Conservation (phyloP, 2,888 invertebrate species). For the Colostygia pectinataria region DNA sequence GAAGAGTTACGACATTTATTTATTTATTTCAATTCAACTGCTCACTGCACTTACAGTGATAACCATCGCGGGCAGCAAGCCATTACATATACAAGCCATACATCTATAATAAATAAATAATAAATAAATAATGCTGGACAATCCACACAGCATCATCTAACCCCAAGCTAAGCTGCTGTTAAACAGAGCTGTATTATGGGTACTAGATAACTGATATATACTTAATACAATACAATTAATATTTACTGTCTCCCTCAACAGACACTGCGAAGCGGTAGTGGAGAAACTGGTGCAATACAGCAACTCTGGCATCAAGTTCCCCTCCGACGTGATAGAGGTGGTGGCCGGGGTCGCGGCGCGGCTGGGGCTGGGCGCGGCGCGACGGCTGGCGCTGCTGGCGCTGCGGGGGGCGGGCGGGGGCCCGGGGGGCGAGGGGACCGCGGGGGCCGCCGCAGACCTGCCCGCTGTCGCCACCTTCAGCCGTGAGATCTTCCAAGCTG, state of each 20-base stretch:
- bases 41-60: too few relatives aligned
- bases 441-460: slow-evolving; percentile 46
- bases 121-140: too few relatives aligned
- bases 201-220: too few relatives aligned
- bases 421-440: slow-evolving; percentile 34
- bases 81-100: too few relatives aligned
- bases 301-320: slow-evolving; percentile 58
- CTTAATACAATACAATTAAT: too few relatives aligned
- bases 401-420: slow-evolving; percentile 47
- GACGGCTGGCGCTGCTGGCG: slow-evolving; percentile 55
- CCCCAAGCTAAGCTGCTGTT: too few relatives aligned
- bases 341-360: slow-evolving; percentile 42
- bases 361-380: slow-evolving; percentile 55
- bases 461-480: slow-evolving; percentile 53
- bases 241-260: slow-evolving; percentile 37
- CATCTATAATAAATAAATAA: too few relatives aligned
- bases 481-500: slow-evolving; percentile 51
- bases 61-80: too few relatives aligned
- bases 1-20: too few relatives aligned
- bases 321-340: slow-evolving; percentile 50
- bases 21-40: too few relatives aligned
- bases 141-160: too few relatives aligned
- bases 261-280: slow-evolving; percentile 53
- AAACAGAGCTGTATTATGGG: too few relatives aligned
- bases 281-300: slow-evolving; percentile 55